Percentiles rank a stretch among this genome's conserved stretches.
These are phyloP conservation scores for Platichthys stellatus DNA, from an alignment of 2,113 vertebrate species.

Conservation along the genomic window DNA sequence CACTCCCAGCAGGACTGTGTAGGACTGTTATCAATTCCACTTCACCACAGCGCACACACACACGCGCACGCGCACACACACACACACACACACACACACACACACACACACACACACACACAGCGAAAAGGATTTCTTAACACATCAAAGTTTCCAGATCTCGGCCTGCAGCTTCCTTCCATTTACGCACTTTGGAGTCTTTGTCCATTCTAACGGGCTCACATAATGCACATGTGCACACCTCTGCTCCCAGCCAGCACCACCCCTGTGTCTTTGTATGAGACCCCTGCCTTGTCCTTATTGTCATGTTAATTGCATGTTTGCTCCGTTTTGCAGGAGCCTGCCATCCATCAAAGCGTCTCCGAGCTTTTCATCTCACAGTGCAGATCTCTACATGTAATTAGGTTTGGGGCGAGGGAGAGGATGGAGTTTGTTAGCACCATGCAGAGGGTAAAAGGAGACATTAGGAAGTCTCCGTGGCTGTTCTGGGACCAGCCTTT, in stretches of 20 bases:
- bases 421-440: constrained; percentile 54
- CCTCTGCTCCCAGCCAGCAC: constrained; percentile 42
- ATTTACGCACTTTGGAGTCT: constrained; percentile 49
- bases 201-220: constrained; percentile 15
- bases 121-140: constrained; percentile 39
- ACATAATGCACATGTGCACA: constrained; percentile 37
- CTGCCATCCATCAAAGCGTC: constrained; percentile 69
- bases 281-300: constrained; percentile 67
- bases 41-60: constrained; percentile 4
- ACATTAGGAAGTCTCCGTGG: constrained; percentile 68
- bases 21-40: constrained; percentile 43
- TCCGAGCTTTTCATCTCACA: constrained; percentile 67
- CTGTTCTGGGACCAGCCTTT: constrained; percentile 70
- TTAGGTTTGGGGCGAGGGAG: constrained; percentile 58
- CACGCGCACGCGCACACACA: too few species aligned
- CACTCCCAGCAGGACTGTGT: constrained; percentile 51
- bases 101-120: not conserved
- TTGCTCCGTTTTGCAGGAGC: constrained; percentile 70
- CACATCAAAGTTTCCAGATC: constrained; percentile 63
- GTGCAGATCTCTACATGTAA: constrained; percentile 78
- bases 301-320: constrained; percentile 76
- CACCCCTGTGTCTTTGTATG: constrained; percentile 66
- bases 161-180: constrained; percentile 26
- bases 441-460: constrained; percentile 57
- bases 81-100: not conserved